These are phyloP conservation scores for Rattus rattus DNA, from an alignment of 2,113 vertebrate species.

Conservation along the genomic window DNA sequence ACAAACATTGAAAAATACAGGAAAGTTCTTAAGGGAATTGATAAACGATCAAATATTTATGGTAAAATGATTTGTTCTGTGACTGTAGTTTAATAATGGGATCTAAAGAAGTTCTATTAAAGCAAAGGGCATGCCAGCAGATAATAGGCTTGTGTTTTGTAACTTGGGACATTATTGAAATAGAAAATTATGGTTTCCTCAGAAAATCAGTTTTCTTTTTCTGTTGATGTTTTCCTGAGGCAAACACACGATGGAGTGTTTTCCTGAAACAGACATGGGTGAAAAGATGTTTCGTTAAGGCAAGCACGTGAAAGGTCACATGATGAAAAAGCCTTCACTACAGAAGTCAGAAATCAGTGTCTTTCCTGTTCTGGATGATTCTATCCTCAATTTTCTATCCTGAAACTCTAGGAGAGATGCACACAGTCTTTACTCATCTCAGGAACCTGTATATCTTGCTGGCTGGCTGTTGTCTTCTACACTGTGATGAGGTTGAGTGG, in stretches of 20 bases:
- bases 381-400: background rate
- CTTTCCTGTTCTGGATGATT: background rate
- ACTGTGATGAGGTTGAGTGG: background rate
- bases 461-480: background rate
- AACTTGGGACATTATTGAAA: background rate
- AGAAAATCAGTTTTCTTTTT: too few relatives aligned
- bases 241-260: too few relatives aligned
- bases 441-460: background rate
- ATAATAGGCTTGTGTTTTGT: background rate
- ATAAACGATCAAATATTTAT: slow-evolving; percentile 13
- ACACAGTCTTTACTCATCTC: background rate
- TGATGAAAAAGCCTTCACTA: too few relatives aligned
- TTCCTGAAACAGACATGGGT: too few relatives aligned
- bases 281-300: too few relatives aligned
- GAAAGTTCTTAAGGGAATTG: slow-evolving; percentile 28
- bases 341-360: background rate
- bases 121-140: background rate
- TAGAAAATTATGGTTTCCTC: too few relatives aligned
- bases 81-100: background rate
- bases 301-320: too few relatives aligned
- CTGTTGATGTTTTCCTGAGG: too few relatives aligned
- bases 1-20: background rate
- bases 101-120: slow-evolving; percentile 25
- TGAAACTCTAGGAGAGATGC: background rate
- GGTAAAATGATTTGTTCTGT: background rate